These are phyloP conservation scores for Tetragnatha montana DNA, from an alignment of 2,888 invertebrate genomes.

Conservation along the genomic window DNA sequence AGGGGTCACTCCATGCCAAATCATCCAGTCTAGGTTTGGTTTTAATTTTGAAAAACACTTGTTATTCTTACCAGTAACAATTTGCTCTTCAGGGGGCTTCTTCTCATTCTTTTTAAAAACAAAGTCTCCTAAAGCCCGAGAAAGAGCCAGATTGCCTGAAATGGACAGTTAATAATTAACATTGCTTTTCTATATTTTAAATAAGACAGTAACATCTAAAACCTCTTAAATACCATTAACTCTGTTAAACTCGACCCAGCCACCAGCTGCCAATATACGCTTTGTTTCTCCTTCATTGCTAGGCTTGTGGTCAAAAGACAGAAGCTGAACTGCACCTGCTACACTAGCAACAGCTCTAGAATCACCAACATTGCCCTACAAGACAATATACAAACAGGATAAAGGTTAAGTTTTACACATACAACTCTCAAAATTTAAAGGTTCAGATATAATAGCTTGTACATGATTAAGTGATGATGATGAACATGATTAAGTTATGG, in stretches of 20 bases:
- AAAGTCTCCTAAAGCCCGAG: slow-evolving; percentile 97
- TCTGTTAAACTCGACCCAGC: slow-evolving; percentile 96
- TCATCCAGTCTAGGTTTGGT: too few species aligned
- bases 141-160: slow-evolving; percentile 88
- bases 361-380: slow-evolving; percentile 94
- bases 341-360: slow-evolving; percentile 95
- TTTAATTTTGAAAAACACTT: too few species aligned
- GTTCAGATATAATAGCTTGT: too few species aligned
- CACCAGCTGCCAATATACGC: slow-evolving; percentile 93
- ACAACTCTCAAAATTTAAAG: too few species aligned
- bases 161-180: not conserved
- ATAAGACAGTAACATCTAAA: not conserved
- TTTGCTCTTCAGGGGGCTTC: slow-evolving; percentile 93
- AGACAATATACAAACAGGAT: not conserved
- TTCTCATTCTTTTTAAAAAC: slow-evolving; percentile 93
- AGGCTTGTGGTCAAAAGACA: slow-evolving; percentile 97
- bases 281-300: slow-evolving; percentile 89
- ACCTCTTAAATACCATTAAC: slow-evolving; percentile 86
- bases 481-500: too few species aligned
- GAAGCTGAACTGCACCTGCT: slow-evolving; percentile 84
- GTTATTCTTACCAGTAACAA: slow-evolving; percentile 93
- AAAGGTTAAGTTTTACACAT: not conserved
- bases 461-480: too few species aligned
- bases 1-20: too few species aligned
- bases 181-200: not conserved